Evolutionary conservation across 2,888 invertebrate species (phyloP).

Genomic region (Dexiosoma caninum): DNA sequence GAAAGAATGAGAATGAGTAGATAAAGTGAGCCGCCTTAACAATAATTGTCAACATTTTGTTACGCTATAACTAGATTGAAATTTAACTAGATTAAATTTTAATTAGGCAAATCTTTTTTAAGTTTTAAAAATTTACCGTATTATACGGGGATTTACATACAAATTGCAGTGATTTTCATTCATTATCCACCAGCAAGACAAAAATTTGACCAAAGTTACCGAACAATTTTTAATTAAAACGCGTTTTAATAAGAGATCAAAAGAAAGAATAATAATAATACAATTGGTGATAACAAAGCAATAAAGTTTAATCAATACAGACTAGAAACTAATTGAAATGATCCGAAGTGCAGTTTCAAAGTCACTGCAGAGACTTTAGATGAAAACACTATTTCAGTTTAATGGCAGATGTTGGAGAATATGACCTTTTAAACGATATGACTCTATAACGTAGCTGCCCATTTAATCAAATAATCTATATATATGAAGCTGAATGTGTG

Average conservation of each 20-base stretch:
- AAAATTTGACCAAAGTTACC: too few species aligned
- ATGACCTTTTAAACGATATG: too few species aligned
- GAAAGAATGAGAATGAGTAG: neutral
- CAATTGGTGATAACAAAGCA: conserved; percentile 64
- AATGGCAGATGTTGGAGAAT: too few species aligned
- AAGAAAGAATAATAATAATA: too few species aligned
- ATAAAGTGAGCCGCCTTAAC: conserved; percentile 44
- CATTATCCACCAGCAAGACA: neutral
- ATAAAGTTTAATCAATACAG: conserved; percentile 37
- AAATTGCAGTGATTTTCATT: conserved; percentile 51
- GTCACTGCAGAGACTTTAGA: conserved; percentile 71
- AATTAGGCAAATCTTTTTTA: conserved; percentile 36
- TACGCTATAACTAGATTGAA: conserved; percentile 66
- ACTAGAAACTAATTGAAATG: conserved; percentile 52
- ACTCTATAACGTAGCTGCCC: too few species aligned
- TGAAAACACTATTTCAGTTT: conserved; percentile 65
- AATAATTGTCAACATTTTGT: conserved; percentile 59
- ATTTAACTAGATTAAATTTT: conserved; percentile 68
- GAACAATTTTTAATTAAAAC: too few species aligned
- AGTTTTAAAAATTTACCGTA: conserved; percentile 21
- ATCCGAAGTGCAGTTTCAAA: conserved; percentile 21
- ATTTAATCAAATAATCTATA: too few species aligned
- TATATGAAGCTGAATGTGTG: too few species aligned
- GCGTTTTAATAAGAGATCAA: too few species aligned
- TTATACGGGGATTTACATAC: conserved; percentile 42